phyloP scores from a whole-genome alignment of 2,797 vertebrate genomes.

The Agapornis canus region DNA sequence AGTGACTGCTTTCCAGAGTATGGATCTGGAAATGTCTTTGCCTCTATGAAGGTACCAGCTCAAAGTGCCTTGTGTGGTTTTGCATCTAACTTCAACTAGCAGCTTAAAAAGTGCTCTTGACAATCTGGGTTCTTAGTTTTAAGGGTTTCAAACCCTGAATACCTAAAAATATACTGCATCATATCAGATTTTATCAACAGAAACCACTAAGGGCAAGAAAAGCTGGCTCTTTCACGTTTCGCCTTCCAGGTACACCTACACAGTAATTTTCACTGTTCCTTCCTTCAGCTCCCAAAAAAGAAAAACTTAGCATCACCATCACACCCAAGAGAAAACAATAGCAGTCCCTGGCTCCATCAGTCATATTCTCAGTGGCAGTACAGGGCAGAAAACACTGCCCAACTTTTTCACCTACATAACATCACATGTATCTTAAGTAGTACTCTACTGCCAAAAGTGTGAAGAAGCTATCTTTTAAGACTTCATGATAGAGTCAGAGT shows the following conservation, averaged over 20 bases:
- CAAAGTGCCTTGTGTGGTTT: background rate
- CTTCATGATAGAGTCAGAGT: background rate
- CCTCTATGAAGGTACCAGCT: background rate
- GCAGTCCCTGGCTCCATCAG: background rate
- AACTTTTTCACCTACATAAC: background rate
- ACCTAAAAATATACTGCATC: background rate
- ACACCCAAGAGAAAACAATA: background rate
- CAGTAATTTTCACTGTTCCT: background rate
- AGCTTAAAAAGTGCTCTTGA: background rate
- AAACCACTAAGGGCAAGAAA: background rate
- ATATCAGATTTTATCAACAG: background rate
- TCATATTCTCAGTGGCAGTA: background rate
- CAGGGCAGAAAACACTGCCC: background rate
- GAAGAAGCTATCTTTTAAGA: background rate
- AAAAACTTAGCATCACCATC: background rate
- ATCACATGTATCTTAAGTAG: background rate
- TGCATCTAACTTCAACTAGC: background rate
- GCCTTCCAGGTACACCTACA: background rate
- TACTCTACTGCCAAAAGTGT: background rate
- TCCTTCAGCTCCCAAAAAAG: background rate
- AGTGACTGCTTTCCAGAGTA: background rate
- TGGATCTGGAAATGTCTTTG: background rate
- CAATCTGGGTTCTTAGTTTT: background rate
- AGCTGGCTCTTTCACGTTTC: background rate
- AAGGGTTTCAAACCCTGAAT: background rate